Percentiles rank a stretch among this genome's conserved stretches.
phyloP scores from a whole-genome alignment of 2,888 invertebrate genomes.

The Actias luna region DNA sequence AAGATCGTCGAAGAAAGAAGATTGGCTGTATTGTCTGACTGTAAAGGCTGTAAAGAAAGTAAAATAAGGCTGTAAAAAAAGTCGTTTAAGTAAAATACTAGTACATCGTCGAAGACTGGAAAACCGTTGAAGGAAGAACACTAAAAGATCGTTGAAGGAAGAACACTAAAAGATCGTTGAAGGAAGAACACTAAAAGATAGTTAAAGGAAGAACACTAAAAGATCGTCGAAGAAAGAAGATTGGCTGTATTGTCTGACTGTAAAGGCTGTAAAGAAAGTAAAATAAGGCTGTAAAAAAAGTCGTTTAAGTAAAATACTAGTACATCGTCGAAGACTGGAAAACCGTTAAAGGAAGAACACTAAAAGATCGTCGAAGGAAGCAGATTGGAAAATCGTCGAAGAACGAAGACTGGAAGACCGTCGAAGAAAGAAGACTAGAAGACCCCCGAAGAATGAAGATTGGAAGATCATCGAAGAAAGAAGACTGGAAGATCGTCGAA shows the following conservation, averaged over 20 bases:
- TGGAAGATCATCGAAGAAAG: conserved; percentile 7
- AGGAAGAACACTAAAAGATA: background rate
- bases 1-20: background rate
- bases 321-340: background rate
- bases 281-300: no score
- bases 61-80: background rate
- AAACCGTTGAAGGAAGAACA: conserved; percentile 5
- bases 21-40: no score
- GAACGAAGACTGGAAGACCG: conserved; percentile 20
- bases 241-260: no score
- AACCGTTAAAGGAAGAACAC: conserved; percentile 3
- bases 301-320: background rate
- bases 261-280: no score
- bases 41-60: background rate
- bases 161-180: conserved; percentile 13
- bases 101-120: background rate
- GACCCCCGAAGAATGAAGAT: background rate
- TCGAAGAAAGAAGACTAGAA: conserved; percentile 18
- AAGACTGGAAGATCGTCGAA: conserved; percentile 12
- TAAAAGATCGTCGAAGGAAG: no score
- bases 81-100: no score
- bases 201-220: conserved; percentile 22
- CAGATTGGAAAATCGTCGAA: background rate
- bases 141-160: background rate
- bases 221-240: conserved; percentile 20